phyloP scores from a whole-genome alignment of 2,797 vertebrate species.

The Synanceia verrucosa region DNA sequence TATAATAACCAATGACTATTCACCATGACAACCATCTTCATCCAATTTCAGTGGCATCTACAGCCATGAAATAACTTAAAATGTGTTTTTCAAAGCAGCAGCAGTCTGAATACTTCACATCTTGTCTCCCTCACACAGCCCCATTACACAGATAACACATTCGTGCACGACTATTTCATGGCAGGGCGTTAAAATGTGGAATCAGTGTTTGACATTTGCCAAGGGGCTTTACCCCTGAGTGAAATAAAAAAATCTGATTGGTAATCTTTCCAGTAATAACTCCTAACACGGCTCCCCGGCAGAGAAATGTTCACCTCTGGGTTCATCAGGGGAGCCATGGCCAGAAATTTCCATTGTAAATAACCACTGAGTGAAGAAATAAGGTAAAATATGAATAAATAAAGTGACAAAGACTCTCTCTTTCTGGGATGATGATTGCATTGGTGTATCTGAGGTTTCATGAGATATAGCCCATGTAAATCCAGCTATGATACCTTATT shows the following conservation, averaged over 20 bases:
- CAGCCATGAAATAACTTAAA: constrained; percentile 3
- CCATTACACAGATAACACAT: constrained; percentile 23
- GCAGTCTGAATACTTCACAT: neutral
- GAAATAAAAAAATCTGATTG: constrained; percentile 42
- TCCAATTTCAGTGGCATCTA: constrained; percentile 9
- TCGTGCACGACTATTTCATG: constrained; percentile 20
- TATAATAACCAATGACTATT: constrained; percentile 2
- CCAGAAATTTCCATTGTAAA: constrained; percentile 37
- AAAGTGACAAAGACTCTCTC: neutral
- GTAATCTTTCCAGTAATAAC: constrained; percentile 51
- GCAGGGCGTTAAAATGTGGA: constrained; percentile 29
- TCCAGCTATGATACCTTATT: neutral
- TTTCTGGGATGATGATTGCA: neutral
- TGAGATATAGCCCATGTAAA: neutral
- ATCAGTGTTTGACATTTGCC: constrained; percentile 53
- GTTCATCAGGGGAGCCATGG: constrained; percentile 19
- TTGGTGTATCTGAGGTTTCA: constrained; percentile 2
- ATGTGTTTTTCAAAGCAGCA: neutral
- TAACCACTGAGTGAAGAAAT: constrained; percentile 1
- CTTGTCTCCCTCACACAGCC: neutral
- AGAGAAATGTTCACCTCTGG: constrained; percentile 37
- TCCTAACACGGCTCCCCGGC: constrained; percentile 13
- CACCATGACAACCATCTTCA: neutral
- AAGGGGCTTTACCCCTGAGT: constrained; percentile 12
- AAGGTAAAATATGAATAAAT: neutral